Evolutionary conservation across 1,140 invertebrate species (phyloP).

Genomic region (Papilio aristodemus): DNA sequence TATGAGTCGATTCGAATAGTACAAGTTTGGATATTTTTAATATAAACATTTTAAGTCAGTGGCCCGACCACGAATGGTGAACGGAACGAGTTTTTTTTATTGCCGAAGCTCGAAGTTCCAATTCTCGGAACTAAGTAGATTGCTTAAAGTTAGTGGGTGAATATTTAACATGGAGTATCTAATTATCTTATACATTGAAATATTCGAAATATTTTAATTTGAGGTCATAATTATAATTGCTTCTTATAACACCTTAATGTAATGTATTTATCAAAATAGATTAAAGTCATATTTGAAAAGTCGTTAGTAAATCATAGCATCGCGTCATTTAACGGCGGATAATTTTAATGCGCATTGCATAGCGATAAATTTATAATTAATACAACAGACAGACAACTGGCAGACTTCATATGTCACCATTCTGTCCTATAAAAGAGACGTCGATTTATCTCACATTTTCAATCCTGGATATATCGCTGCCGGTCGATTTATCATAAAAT

Average conservation of each 20-base stretch:
- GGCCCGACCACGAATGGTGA: conserved; percentile 3
- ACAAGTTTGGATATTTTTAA: conserved; percentile 17
- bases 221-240: neutral
- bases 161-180: neutral
- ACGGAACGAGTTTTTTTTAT: conserved; percentile 28
- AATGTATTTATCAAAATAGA: neutral
- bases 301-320: neutral
- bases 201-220: neutral
- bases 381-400: too few relatives aligned
- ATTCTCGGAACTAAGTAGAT: neutral
- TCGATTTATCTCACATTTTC: too few relatives aligned
- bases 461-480: too few relatives aligned
- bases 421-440: too few relatives aligned
- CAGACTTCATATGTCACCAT: too few relatives aligned
- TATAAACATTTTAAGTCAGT: conserved; percentile 21
- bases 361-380: too few relatives aligned
- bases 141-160: neutral
- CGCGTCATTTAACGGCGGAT: too few relatives aligned
- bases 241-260: neutral
- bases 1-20: conserved; percentile 15
- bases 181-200: neutral
- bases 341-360: too few relatives aligned
- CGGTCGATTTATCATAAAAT: too few relatives aligned
- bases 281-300: neutral
- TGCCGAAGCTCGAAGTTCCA: conserved; percentile 2